Evolutionary conservation across 1,140 invertebrate genomes (phyloP).

Genomic region (Aphaenogaster rudis): DNA sequence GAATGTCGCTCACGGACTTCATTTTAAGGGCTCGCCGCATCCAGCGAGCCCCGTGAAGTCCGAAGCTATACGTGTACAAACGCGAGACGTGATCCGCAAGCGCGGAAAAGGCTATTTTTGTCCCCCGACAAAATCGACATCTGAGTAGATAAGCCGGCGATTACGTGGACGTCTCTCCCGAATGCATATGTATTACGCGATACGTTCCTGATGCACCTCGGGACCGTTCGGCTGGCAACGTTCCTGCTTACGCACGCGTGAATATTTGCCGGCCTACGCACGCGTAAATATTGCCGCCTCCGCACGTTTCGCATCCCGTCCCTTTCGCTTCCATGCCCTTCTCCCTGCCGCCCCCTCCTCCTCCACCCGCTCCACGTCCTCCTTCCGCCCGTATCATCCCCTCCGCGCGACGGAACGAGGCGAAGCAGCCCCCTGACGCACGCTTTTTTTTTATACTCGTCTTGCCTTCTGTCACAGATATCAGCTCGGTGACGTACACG

Average conservation of each 20-base stretch:
- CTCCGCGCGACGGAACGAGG: constrained; percentile 41
- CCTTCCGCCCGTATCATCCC: constrained; percentile 6
- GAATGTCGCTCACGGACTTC: not conserved
- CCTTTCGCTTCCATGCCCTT: constrained; percentile 5
- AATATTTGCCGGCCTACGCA: constrained; percentile 77
- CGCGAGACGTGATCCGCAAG: not conserved
- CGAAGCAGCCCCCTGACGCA: constrained; percentile 44
- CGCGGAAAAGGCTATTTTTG: not conserved
- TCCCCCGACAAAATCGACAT: not conserved
- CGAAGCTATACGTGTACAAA: not conserved
- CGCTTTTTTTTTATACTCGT: constrained; percentile 24
- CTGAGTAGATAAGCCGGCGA: not conserved
- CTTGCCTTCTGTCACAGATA: constrained; percentile 77
- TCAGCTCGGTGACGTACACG: constrained; percentile 83
- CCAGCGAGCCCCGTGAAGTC: too few relatives aligned
- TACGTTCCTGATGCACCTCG: constrained; percentile 49
- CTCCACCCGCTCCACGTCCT: not conserved
- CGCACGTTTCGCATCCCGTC: constrained; percentile 58
- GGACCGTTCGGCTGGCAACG: constrained; percentile 53
- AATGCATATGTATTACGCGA: constrained; percentile 3
- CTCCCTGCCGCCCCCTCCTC: not conserved
- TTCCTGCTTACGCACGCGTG: constrained; percentile 77
- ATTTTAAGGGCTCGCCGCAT: not conserved
- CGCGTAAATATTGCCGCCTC: constrained; percentile 77
- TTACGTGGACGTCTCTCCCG: not conserved